Conservation (phyloP, 2,888 invertebrate genomes). For the Drosophila merina region DNA sequence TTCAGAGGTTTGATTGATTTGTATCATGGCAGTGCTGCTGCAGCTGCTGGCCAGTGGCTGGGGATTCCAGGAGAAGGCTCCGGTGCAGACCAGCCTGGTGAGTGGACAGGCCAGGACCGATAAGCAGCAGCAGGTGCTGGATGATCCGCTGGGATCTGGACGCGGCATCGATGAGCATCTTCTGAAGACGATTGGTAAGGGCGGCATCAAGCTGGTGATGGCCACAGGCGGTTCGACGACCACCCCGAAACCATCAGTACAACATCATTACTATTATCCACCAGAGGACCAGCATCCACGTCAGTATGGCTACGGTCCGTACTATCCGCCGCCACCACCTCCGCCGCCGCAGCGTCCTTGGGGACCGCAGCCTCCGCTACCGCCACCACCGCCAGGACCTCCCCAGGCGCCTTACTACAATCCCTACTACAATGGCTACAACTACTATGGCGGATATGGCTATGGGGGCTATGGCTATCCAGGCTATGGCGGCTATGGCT, state of each 20-base stretch:
- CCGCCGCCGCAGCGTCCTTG: conserved; percentile 29
- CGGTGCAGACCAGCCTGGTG: conserved; percentile 45
- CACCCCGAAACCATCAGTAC: conserved; percentile 57
- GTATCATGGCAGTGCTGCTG: conserved; percentile 45
- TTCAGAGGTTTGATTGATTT: background rate
- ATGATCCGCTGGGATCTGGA: conserved; percentile 45
- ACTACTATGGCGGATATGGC: conserved; percentile 27
- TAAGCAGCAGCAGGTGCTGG: conserved; percentile 45
- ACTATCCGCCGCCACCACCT: conserved; percentile 9
- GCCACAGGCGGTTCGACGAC: conserved; percentile 38
- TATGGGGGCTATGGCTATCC: conserved; percentile 40
- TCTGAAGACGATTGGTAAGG: conserved; percentile 66
- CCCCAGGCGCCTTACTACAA: conserved; percentile 14
- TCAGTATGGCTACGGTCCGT: conserved; percentile 46
- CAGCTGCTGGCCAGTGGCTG: conserved; percentile 38
- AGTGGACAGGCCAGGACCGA: conserved; percentile 50
- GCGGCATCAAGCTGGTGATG: conserved; percentile 64
- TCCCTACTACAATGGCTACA: conserved; percentile 18
- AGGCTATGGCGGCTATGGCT: conserved; percentile 41
- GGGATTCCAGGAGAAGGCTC: conserved; percentile 61
- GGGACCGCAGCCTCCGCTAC: conserved; percentile 25
- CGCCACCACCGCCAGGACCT: conserved; percentile 22
- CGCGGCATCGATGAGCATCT: conserved; percentile 60
- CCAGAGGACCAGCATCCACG: conserved; percentile 61
- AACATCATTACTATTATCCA: conserved; percentile 70